Evolutionary conservation across 2,113 vertebrate species (phyloP), one percentile per base, ranked within the genome.

Genomic region (Cyphomyrus plagiostoma): DNA sequence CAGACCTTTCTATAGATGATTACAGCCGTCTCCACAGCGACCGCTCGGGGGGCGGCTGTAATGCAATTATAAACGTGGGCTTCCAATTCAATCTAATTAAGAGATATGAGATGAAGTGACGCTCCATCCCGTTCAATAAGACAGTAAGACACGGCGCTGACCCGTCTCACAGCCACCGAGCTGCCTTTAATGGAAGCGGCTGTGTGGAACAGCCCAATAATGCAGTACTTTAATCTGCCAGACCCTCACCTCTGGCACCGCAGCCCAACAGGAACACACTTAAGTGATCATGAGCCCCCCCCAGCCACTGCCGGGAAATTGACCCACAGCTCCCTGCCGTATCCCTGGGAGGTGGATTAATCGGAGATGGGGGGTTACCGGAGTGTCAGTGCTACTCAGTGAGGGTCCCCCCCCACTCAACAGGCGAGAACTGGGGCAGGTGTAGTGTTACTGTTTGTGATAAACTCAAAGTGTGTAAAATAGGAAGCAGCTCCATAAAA

Each of bases 41-140:
- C 35, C 15, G 53, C 89, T 84, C 46, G 89, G 86, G 90, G 90
- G n/a, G 45, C 89, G 23, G 88, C 89, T 62, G 89, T 96, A 95
- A 95, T 95, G 92, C 91, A 95, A 95, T 96, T 95, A 95, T 91
- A 94, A 94, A 92, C 89, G 91, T 91, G 92, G 91, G 94, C 91
- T 94, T 96, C 95, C 93, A 94, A 95, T 95, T 94, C 94, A 95
- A 96, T 96, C 94, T 94, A 94, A 94, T 93, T 92, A 95, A 95
- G 94, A 95, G 94, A 93, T 94, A 94, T 95, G 94, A 94, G 93
- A 93, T 93, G 88, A 91, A 91, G 93, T 92, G 92, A 93, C 91
- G 89, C n/a, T 90, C 94, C 89, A 95, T 92, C 80, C 94, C 93
- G 94, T 93, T 94, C 95, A 93, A 94, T 95, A 94, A 94, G 92